These are phyloP conservation scores for Monoplex corrugatus DNA, from an alignment of 2,888 invertebrate species.

Conservation along the genomic window DNA sequence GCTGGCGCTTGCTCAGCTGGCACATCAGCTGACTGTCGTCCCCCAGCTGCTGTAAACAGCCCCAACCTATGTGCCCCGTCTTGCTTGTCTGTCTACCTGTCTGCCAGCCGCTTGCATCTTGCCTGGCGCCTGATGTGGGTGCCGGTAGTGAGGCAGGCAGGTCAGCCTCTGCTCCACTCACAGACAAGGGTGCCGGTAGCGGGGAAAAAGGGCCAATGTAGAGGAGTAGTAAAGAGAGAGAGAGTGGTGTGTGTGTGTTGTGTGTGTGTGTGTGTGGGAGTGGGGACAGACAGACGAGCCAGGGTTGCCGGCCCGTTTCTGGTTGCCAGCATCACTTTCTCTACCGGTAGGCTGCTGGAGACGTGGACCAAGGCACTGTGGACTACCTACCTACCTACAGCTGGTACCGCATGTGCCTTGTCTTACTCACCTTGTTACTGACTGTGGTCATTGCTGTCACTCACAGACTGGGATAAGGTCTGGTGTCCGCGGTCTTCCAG, in stretches of 20 bases:
- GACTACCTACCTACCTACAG: too few relatives aligned
- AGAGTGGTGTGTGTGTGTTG: conserved; percentile 24
- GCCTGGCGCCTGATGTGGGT: neutral
- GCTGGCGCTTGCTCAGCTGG: conserved; percentile 36
- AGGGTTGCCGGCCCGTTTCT: conserved; percentile 39
- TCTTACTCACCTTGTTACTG: too few relatives aligned
- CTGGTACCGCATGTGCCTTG: too few relatives aligned
- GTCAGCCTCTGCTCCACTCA: conserved; percentile 43
- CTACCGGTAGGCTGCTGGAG: neutral
- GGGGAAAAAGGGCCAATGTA: conserved; percentile 15
- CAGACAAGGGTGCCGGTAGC: conserved; percentile 8
- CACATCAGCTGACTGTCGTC: conserved; percentile 42
- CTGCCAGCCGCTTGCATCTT: neutral
- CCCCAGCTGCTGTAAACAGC: conserved; percentile 23
- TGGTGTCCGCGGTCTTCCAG: too few relatives aligned
- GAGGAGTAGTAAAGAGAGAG: conserved; percentile 17
- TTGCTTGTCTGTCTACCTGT: neutral
- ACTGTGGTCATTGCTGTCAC: too few relatives aligned
- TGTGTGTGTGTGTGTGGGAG: conserved; percentile 30
- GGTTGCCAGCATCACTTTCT: conserved; percentile 45
- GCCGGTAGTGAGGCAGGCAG: conserved; percentile 38
- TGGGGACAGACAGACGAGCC: conserved; percentile 33
- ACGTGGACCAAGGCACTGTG: conserved; percentile 1
- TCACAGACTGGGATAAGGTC: too few relatives aligned
- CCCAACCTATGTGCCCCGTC: neutral